These are phyloP conservation scores for Morpho deidamia DNA, from an alignment of 2,888 invertebrate species.

Conservation along the genomic window DNA sequence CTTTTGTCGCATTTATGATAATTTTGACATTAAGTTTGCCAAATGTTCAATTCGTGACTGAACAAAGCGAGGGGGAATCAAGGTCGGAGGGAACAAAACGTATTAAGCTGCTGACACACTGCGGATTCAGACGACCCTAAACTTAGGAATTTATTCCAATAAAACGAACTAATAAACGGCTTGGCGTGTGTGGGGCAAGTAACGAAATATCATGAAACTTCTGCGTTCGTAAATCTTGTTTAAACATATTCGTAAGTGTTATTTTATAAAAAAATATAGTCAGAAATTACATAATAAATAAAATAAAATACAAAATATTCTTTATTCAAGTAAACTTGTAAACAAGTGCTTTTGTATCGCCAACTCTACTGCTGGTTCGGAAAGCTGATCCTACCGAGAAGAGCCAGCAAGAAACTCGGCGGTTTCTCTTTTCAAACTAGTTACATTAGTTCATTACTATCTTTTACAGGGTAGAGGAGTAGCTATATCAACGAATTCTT, in stretches of 20 bases:
- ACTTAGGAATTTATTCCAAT: constrained; percentile 39
- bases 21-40: constrained; percentile 3
- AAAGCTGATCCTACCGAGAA: too few species aligned
- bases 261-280: background rate
- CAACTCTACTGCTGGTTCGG: too few species aligned
- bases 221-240: background rate
- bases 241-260: background rate
- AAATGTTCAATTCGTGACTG: constrained; percentile 38
- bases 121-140: constrained; percentile 34
- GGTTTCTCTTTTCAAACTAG: too few species aligned
- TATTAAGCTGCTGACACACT: constrained; percentile 23
- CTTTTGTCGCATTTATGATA: background rate
- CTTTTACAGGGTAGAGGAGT: too few species aligned
- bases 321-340: too few species aligned
- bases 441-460: too few species aligned
- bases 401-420: too few species aligned
- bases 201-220: constrained; percentile 7
- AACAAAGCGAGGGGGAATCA: constrained; percentile 29
- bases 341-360: too few species aligned
- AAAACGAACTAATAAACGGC: constrained; percentile 32
- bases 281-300: too few species aligned
- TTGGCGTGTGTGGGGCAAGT: constrained; percentile 22
- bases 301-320: too few species aligned
- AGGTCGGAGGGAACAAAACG: constrained; percentile 23
- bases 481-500: too few species aligned